Percentiles rank a stretch among this genome's conserved stretches.
These are phyloP conservation scores for Eupithecia pulchellata DNA, from an alignment of 2,888 invertebrate species.

Conservation along the genomic window DNA sequence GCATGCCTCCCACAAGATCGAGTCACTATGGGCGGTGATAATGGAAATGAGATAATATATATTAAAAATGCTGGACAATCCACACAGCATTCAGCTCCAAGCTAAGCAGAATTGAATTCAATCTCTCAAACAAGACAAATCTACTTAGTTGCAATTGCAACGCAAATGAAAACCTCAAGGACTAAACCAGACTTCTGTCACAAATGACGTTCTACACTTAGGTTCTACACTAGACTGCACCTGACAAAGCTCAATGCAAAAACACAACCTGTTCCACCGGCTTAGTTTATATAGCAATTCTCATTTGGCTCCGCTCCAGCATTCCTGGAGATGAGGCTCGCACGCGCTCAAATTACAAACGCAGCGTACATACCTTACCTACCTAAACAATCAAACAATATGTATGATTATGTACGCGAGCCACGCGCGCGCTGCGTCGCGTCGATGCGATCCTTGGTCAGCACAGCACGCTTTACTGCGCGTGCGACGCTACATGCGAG, in stretches of 20 bases:
- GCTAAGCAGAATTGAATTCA: too few species aligned
- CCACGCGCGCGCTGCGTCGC: conserved; percentile 38
- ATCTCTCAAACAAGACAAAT: too few species aligned
- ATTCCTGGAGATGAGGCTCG: conserved; percentile 22
- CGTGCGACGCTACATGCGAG: not conserved
- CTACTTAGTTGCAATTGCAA: not conserved
- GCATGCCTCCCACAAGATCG: too few species aligned
- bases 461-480: conserved; percentile 31
- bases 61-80: too few species aligned
- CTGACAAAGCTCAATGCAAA: not conserved
- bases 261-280: conserved; percentile 9
- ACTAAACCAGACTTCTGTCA: not conserved
- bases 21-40: too few species aligned
- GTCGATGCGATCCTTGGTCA: conserved; percentile 20
- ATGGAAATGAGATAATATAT: too few species aligned
- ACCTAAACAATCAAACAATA: conserved; percentile 41
- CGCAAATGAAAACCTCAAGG: not conserved
- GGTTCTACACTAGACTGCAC: not conserved
- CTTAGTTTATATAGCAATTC: conserved; percentile 2
- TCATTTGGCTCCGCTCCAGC: conserved; percentile 30
- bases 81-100: too few species aligned
- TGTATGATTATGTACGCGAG: conserved; percentile 34
- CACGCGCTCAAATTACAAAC: conserved; percentile 5
- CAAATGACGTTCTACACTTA: not conserved
- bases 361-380: too few species aligned